These are phyloP conservation scores for Cerastis rubricosa DNA, from an alignment of 2,888 invertebrate species.

Conservation along the genomic window DNA sequence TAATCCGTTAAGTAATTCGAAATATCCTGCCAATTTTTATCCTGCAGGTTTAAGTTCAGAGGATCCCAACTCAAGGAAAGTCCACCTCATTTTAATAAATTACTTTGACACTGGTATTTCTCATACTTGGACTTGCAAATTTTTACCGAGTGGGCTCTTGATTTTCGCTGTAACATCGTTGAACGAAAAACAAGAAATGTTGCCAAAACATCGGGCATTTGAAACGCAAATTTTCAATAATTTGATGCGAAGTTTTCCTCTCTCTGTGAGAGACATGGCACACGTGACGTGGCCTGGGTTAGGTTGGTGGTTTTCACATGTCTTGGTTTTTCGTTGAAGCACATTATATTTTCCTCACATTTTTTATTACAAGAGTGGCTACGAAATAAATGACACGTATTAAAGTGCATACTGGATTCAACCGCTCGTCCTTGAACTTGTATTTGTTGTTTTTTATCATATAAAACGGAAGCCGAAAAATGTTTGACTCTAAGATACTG, in stretches of 20 bases:
- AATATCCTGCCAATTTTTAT: constrained; percentile 35
- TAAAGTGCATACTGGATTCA: not conserved
- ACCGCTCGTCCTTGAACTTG: not conserved
- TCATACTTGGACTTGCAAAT: constrained; percentile 68
- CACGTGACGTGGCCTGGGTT: not conserved
- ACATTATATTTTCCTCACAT: not conserved
- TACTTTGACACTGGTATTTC: constrained; percentile 65
- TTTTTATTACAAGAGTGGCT: not conserved
- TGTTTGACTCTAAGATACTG: too few relatives aligned
- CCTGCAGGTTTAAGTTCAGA: constrained; percentile 20
- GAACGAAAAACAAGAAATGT: constrained; percentile 61
- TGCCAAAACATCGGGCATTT: constrained; percentile 61
- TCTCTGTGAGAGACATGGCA: not conserved
- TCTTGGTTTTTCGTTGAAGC: not conserved
- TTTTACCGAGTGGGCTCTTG: constrained; percentile 62
- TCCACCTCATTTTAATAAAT: constrained; percentile 66
- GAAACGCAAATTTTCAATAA: constrained; percentile 57
- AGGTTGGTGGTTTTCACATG: not conserved
- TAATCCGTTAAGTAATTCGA: constrained; percentile 25
- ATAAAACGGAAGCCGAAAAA: too few relatives aligned
- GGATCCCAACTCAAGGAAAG: constrained; percentile 20
- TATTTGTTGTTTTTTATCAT: too few relatives aligned
- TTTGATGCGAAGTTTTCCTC: constrained; percentile 2
- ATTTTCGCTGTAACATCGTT: constrained; percentile 62
- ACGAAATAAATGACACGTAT: not conserved